phyloP scores from a whole-genome alignment of 2,113 vertebrate species.

The Dipodomys spectabilis region DNA sequence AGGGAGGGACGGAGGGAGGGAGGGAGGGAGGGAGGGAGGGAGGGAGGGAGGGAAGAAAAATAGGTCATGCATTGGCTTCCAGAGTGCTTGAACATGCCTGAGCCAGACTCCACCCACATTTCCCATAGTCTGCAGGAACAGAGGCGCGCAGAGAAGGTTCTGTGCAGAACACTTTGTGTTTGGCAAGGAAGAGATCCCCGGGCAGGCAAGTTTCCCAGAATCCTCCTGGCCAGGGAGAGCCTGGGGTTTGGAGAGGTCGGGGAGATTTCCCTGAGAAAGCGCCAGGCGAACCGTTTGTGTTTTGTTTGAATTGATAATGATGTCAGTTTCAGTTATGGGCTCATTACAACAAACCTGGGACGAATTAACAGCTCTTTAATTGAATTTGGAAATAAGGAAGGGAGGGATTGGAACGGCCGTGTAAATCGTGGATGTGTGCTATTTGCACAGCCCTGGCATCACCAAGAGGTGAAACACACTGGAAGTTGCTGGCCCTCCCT shows the following conservation, averaged over 20 bases:
- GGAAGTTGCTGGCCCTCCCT: too few relatives aligned
- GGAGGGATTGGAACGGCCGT: slow-evolving; percentile 60
- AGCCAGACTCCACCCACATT: accelerated
- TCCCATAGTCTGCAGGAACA: too few relatives aligned
- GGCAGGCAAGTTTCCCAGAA: not conserved
- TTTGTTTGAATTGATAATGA: slow-evolving; percentile 75
- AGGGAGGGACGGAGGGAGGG: accelerated
- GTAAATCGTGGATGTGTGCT: not conserved
- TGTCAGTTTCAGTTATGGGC: slow-evolving; percentile 75
- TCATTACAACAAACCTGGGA: slow-evolving; percentile 77
- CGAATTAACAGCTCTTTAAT: slow-evolving; percentile 67
- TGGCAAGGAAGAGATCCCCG: not conserved
- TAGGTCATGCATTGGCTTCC: not conserved
- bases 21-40: too few relatives aligned
- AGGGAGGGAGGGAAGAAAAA: too few relatives aligned
- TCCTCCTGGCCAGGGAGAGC: not conserved
- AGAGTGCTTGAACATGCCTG: too few relatives aligned
- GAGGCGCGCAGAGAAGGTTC: not conserved
- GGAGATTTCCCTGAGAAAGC: slow-evolving; percentile 47
- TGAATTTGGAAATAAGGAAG: slow-evolving; percentile 67
- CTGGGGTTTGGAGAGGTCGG: not conserved
- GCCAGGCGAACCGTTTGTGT: slow-evolving; percentile 35
- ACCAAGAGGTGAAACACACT: too few relatives aligned
- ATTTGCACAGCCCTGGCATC: too few relatives aligned
- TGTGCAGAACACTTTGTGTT: not conserved